Conservation (phyloP, 2,113 vertebrate genomes). For the Dinomys branickii region DNA sequence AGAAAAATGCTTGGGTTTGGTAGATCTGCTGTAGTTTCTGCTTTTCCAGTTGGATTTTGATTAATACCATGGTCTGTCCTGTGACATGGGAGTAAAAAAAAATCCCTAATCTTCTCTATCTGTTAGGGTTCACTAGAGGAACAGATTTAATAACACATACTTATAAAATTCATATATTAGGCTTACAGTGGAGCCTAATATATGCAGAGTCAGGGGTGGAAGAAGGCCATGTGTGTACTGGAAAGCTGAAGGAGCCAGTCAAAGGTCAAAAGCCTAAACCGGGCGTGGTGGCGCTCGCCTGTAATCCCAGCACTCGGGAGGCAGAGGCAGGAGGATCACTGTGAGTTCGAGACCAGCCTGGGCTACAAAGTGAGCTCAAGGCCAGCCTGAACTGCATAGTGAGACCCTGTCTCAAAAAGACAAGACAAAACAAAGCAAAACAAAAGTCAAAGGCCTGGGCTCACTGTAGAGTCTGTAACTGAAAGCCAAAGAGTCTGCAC, state of each 20-base stretch:
- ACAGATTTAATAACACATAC: neutral
- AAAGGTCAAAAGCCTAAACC: neutral
- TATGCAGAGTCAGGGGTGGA: neutral
- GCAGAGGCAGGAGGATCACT: too few species aligned
- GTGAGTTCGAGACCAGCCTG: too few species aligned
- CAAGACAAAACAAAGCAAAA: too few species aligned
- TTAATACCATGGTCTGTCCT: neutral
- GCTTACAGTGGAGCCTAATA: neutral
- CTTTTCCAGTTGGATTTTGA: neutral
- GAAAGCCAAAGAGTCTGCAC: neutral
- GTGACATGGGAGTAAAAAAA: neutral
- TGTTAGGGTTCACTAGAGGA: neutral
- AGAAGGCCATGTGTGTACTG: neutral
- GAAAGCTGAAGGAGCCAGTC: neutral
- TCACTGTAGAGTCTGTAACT: neutral
- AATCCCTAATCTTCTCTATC: neutral
- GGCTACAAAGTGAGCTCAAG: too few species aligned
- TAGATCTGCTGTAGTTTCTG: neutral
- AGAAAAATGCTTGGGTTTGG: neutral
- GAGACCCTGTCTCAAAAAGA: too few species aligned
- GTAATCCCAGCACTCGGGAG: too few species aligned
- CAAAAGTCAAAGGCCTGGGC: neutral
- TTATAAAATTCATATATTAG: neutral
- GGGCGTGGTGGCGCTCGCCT: too few species aligned
- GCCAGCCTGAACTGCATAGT: too few species aligned